phyloP scores from a whole-genome alignment of 92 coral and sea anemone species.

The Palythoa caribaeorum region DNA sequence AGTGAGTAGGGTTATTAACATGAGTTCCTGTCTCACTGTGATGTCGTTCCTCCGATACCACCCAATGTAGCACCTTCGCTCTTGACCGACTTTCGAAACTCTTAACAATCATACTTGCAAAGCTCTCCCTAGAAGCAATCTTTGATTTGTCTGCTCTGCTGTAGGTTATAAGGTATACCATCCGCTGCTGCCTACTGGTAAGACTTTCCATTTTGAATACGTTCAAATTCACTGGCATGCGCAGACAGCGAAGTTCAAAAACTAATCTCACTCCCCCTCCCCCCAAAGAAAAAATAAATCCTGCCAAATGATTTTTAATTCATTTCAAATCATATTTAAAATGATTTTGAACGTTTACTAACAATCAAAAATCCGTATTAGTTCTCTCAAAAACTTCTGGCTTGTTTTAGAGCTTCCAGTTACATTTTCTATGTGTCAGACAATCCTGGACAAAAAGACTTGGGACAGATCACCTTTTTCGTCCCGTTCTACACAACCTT shows the following conservation, averaged over 20 bases:
- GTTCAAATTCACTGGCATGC: neutral
- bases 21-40: neutral
- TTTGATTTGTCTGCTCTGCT: slow-evolving; percentile 34
- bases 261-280: neutral
- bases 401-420: neutral
- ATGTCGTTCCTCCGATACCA: neutral
- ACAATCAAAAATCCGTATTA: neutral
- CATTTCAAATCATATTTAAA: neutral
- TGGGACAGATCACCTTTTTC: too few species aligned
- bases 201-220: neutral
- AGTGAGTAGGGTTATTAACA: slow-evolving; percentile 25
- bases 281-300: neutral
- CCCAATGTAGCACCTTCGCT: slow-evolving; percentile 38
- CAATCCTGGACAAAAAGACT: slow-evolving; percentile 15
- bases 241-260: neutral
- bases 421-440: neutral
- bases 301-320: neutral
- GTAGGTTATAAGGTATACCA: slow-evolving; percentile 42
- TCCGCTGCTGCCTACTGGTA: slow-evolving; percentile 9
- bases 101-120: slow-evolving; percentile 37
- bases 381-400: neutral
- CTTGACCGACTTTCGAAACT: slow-evolving; percentile 7
- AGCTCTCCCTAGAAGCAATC: slow-evolving; percentile 10
- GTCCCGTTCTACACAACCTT: too few species aligned
- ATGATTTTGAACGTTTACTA: neutral